Percentiles rank a stretch among this genome's conserved stretches.
Conservation (phyloP, 2,113 vertebrate species). For the Helogale parvula region DNA sequence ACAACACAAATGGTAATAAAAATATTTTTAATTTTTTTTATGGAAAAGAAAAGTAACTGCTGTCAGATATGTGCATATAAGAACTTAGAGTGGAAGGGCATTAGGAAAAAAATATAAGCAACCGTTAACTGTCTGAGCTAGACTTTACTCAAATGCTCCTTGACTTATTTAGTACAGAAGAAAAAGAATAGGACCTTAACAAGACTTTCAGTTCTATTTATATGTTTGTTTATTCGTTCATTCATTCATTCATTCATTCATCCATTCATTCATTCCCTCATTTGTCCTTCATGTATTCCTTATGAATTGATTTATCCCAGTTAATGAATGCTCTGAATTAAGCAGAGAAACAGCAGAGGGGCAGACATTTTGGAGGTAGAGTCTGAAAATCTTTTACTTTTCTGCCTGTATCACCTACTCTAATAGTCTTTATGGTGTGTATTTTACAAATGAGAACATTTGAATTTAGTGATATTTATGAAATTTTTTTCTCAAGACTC, state of each 20-base stretch:
- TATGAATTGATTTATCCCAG: background rate
- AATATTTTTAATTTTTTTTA: background rate
- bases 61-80: background rate
- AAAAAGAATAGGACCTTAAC: background rate
- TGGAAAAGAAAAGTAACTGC: background rate
- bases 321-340: background rate
- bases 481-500: background rate
- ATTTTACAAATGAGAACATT: background rate
- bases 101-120: background rate
- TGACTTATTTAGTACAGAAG: background rate
- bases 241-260: background rate
- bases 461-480: background rate
- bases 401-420: background rate
- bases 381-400: background rate
- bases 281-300: background rate
- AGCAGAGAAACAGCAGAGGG: background rate
- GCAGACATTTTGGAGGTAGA: background rate
- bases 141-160: background rate
- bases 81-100: background rate
- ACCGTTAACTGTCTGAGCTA: background rate
- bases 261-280: too few relatives aligned
- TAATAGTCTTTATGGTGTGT: background rate
- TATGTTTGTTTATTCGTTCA: background rate
- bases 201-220: background rate
- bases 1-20: background rate